A percentile compares a stretch with the other conserved stretches of the same genome.
These are phyloP conservation scores for Eucidaris tribuloides DNA, from an alignment of 35 echinoderm and acorn worm genomes.

Conservation along the genomic window DNA sequence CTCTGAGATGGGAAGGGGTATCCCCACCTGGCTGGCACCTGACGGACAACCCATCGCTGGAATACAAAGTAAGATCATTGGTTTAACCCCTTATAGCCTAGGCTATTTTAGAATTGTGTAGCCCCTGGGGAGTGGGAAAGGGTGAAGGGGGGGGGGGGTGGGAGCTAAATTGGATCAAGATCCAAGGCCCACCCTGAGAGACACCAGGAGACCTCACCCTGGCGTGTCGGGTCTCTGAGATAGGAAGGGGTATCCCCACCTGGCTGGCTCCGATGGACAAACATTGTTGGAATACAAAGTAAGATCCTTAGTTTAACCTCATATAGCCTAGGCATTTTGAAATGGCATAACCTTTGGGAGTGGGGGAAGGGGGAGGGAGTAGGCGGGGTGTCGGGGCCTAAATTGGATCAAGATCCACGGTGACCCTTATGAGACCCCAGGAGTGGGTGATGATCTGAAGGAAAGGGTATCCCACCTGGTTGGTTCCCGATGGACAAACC, in stretches of 20 bases:
- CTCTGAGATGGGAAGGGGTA: neutral
- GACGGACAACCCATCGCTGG: slow-evolving; percentile 13
- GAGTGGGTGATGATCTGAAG: slow-evolving; percentile 8
- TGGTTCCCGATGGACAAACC: slow-evolving; percentile 4
- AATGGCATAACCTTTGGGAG: too few species aligned
- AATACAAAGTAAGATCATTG: slow-evolving; percentile 14
- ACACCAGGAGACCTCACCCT: neutral
- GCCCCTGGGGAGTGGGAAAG: too few species aligned
- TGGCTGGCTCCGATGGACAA: neutral
- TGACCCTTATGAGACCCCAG: neutral
- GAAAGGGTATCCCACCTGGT: neutral
- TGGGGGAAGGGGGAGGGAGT: too few species aligned
- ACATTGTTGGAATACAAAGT: slow-evolving; percentile 19
- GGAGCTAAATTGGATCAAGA: too few species aligned
- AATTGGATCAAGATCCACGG: slow-evolving; percentile 27
- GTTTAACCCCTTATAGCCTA: too few species aligned
- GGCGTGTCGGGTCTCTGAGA: neutral
- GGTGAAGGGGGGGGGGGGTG: too few species aligned
- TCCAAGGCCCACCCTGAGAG: slow-evolving; percentile 19
- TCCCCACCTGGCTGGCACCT: slow-evolving; percentile 14
- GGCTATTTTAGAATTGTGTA: too few species aligned
- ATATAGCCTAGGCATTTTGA: too few species aligned
- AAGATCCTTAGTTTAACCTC: too few species aligned
- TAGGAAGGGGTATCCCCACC: neutral
- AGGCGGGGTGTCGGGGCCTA: too few species aligned